These are phyloP conservation scores for Schlechtendalia chinensis DNA, from an alignment of 1,140 invertebrate genomes.

Conservation along the genomic window DNA sequence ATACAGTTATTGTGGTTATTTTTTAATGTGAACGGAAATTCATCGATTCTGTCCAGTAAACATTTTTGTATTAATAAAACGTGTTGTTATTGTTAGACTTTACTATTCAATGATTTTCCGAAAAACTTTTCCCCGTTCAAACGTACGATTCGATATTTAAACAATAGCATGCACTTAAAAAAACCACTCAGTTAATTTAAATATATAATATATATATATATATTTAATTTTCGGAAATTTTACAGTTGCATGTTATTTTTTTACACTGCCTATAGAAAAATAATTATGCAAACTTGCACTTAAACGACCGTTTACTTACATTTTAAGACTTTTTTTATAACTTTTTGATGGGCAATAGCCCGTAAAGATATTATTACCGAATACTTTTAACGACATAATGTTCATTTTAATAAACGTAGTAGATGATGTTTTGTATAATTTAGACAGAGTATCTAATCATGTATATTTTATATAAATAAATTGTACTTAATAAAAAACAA, in stretches of 20 bases:
- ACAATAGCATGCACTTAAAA: conserved; percentile 8
- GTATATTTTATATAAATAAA: no score
- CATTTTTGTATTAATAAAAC: no score
- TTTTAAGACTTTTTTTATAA: neutral
- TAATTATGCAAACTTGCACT: neutral
- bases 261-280: neutral
- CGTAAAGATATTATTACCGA: neutral
- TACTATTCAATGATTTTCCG: no score
- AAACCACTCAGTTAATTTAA: neutral
- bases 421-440: no score
- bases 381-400: neutral
- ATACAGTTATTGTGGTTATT: no score
- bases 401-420: neutral
- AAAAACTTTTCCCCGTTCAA: neutral
- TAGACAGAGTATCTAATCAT: no score
- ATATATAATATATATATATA: neutral
- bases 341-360: neutral
- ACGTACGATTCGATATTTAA: neutral
- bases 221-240: neutral
- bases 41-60: no score
- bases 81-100: no score
- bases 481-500: no score
- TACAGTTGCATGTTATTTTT: neutral
- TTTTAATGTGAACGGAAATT: no score
- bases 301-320: neutral